Evolutionary conservation across 2,888 invertebrate species (phyloP), one percentile per base, ranked within the genome.

Genomic region (Aelia acuminata): DNA sequence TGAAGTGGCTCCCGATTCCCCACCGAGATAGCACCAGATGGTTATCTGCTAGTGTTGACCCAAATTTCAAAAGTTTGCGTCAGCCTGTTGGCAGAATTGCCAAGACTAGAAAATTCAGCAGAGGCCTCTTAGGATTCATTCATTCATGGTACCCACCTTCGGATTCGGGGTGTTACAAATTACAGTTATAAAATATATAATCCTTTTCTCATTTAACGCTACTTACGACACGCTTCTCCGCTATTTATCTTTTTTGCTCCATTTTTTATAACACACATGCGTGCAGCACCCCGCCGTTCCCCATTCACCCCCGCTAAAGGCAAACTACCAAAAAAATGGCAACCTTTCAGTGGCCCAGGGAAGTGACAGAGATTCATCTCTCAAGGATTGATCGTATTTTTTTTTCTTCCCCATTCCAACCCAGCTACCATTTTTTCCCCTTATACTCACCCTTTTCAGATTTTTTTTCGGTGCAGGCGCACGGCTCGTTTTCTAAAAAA

Each of bases 311-410:
- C 31, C 49, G 85, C 53, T 39, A 53, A 39, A 50, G 39, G 50
- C 84, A 84, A 85, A 50, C 53, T 53, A 18, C 85, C 53, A 53
- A 85, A 85, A 85, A 85, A 85, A 85, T 39, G 53, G 49, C 84
- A 84, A 49, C 35, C 84, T 84, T 50, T 84, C 84, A 48, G 47
- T 49, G 35, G 84, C 48, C 39, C 1, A 35, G 85, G n/a, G 85
- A 85, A 85, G 43, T 53, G 85, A 85, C 85, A 85, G 85, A 85
- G 85, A 57, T 85, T 85, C 85, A 85, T 85, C 35, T 49, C 53
- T 53, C 31, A 85, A 85, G 35, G 85, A 39, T 53, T 39, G 49
- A 53, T 53, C 50, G 49, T 35, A 11, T 20, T n/a, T 75, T 75
- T 80, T 80, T 80, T 47, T 20, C 43, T 10, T 80, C 20, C 22